A percentile compares a stretch with the other conserved stretches of the same genome.
Evolutionary conservation across 1,140 invertebrate species (phyloP).

Genomic region (Hermetia illucens): DNA sequence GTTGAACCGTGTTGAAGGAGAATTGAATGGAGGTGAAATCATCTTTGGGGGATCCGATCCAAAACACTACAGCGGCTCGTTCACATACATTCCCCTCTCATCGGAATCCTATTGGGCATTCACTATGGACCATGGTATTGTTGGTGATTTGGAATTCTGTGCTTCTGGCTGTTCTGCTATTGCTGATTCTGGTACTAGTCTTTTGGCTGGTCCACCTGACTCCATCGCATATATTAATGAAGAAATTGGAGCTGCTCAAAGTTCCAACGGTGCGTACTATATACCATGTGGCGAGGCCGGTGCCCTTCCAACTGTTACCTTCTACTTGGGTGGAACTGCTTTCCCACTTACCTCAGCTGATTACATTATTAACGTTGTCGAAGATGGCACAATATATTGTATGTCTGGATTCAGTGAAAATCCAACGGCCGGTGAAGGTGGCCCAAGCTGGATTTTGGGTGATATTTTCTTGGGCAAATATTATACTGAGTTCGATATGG

Average conservation of each 20-base stretch:
- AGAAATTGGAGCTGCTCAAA: too few species aligned
- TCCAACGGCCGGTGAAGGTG: neutral
- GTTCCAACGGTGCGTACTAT: slow-evolving; percentile 10
- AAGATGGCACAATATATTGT: neutral
- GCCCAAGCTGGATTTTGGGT: neutral
- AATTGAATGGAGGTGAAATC: slow-evolving; percentile 15
- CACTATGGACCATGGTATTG: slow-evolving; percentile 13
- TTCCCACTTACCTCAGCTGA: slow-evolving; percentile 11
- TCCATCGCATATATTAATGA: slow-evolving; percentile 11
- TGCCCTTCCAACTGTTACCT: slow-evolving; percentile 9
- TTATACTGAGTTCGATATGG: slow-evolving; percentile 59
- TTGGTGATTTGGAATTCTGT: slow-evolving; percentile 26
- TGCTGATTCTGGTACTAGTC: slow-evolving; percentile 62
- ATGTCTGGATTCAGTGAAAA: neutral
- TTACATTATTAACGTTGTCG: slow-evolving; percentile 9
- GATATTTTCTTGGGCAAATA: slow-evolving; percentile 56
- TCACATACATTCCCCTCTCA: slow-evolving; percentile 25
- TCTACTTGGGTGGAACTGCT: slow-evolving; percentile 14
- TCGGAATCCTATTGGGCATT: slow-evolving; percentile 29
- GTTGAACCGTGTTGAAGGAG: slow-evolving; percentile 40
- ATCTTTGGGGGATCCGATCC: slow-evolving; percentile 24
- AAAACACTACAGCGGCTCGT: slow-evolving; percentile 11
- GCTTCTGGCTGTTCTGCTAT: slow-evolving; percentile 43
- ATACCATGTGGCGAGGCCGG: slow-evolving; percentile 9
- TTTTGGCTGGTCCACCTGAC: slow-evolving; percentile 48